phyloP scores from a whole-genome alignment of 2,797 vertebrate genomes.

The Podarcis siculus region DNA sequence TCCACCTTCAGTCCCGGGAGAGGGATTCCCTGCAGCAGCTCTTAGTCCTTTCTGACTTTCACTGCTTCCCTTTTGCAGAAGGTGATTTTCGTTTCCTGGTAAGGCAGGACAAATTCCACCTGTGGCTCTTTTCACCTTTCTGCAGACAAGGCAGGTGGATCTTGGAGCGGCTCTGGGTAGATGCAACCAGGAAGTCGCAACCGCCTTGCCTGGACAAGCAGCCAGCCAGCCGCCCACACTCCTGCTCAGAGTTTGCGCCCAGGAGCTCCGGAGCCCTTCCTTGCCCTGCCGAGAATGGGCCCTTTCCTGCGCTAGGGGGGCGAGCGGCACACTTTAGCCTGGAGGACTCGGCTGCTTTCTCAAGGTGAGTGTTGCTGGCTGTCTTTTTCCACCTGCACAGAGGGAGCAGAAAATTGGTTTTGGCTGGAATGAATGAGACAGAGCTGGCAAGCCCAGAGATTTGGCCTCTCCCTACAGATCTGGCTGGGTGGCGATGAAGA shows the following conservation, averaged over 20 bases:
- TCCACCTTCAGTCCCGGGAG: too few species aligned
- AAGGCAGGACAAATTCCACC: not conserved
- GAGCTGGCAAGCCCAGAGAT: too few species aligned
- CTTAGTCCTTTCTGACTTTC: too few species aligned
- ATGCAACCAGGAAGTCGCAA: constrained; percentile 34
- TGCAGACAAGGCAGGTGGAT: constrained; percentile 13
- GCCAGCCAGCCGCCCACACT: not conserved
- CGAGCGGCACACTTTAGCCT: not conserved
- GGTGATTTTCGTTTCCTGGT: not conserved
- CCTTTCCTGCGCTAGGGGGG: too few species aligned
- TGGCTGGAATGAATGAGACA: not conserved
- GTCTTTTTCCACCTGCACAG: not conserved
- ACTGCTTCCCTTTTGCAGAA: not conserved
- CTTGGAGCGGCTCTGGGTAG: not conserved
- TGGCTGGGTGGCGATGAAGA: not conserved
- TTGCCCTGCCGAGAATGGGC: not conserved
- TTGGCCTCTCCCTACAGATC: not conserved
- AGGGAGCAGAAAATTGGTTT: not conserved
- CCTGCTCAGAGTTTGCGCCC: not conserved
- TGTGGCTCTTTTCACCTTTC: not conserved
- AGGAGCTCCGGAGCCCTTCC: not conserved
- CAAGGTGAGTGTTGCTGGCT: constrained; percentile 7
- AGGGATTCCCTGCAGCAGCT: too few species aligned
- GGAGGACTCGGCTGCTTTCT: not conserved
- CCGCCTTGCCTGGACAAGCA: not conserved